Conservation (phyloP, 2,888 invertebrate species). For the Thysanoteuthis rhombus region DNA sequence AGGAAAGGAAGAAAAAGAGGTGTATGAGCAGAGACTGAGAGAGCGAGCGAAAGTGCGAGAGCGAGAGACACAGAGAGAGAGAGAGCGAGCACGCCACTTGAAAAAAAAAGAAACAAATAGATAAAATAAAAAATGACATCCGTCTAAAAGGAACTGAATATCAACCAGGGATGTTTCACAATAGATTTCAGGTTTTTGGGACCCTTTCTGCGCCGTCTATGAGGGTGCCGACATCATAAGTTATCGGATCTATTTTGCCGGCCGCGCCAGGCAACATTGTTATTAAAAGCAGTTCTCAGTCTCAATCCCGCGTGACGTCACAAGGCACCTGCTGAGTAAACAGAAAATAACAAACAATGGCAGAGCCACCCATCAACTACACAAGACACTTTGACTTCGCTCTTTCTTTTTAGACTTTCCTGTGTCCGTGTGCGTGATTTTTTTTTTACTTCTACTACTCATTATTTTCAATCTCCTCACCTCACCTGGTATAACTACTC, state of each 20-base stretch:
- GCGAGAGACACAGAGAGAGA: not conserved
- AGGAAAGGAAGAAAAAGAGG: not conserved
- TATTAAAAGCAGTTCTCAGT: slow-evolving; percentile 48
- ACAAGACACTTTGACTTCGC: not conserved
- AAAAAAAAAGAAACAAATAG: not conserved
- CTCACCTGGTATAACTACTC: not conserved
- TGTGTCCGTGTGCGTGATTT: not conserved
- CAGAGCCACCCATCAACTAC: slow-evolving; percentile 32
- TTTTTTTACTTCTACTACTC: not conserved
- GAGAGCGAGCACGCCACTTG: not conserved
- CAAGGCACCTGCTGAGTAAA: slow-evolving; percentile 63
- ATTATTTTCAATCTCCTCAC: not conserved
- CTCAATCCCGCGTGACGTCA: slow-evolving; percentile 57
- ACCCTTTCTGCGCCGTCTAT: slow-evolving; percentile 50
- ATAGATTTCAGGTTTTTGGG: not conserved
- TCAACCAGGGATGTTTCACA: not conserved
- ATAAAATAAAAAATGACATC: not conserved
- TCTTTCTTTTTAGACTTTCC: not conserved
- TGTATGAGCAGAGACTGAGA: no score
- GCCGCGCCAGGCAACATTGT: slow-evolving; percentile 47
- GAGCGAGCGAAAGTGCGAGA: no score
- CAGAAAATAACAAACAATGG: slow-evolving; percentile 58
- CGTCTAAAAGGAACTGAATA: not conserved
- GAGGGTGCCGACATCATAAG: not conserved
- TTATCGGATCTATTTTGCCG: slow-evolving; percentile 30